Evolutionary conservation across 2,888 invertebrate species (phyloP), one percentile per base, ranked within the genome.

Genomic region (Papilio protenor): DNA sequence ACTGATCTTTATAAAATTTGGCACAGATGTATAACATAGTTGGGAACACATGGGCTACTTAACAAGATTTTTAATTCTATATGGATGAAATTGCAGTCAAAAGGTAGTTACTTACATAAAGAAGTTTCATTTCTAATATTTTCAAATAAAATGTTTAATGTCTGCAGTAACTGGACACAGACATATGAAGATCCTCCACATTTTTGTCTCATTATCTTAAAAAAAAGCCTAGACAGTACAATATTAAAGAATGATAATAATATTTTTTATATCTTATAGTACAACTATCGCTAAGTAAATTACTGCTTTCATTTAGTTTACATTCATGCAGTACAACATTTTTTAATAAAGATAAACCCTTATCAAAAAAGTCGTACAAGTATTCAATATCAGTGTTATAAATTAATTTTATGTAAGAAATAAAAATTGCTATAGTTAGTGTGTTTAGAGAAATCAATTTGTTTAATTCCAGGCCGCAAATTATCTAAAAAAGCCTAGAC

Each of bases 91-190:
- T 33, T 5, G 33, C 33, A 33, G 33, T 0, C 33, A 4, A 33
- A 33, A 4, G 33, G 4, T 33, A 33, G 33, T 33, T 81, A 97
- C 98, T 97, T 95, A 99, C 99, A 99, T 79, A 99, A 94, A 74
- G 99, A 99, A 45, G 99, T 99, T 94, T 99, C 99, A 95, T 99
- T 99, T 82, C 99, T 96, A 85, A 99, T 99, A 91, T 99, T 99
- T 93, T 99, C 99, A 96, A 99, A 99, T 76, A 99, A 94, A 87
- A 99, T 99, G 92, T 99, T 99, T 47, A 99, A 95, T 2, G 99
- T 99, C 92, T 99, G 99, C 57, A 99, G 27, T 27, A 27, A 27
- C 27, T 27, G 1, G 27, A 27, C n/a, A n/a, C n/a, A n/a, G n/a
- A n/a, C n/a, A n/a, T n/a, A n/a, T n/a, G n/a, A n/a, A n/a, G n/a